Evolutionary conservation across 1,140 invertebrate genomes (phyloP).

Genomic region (Trachymyrmex cornetzi): DNA sequence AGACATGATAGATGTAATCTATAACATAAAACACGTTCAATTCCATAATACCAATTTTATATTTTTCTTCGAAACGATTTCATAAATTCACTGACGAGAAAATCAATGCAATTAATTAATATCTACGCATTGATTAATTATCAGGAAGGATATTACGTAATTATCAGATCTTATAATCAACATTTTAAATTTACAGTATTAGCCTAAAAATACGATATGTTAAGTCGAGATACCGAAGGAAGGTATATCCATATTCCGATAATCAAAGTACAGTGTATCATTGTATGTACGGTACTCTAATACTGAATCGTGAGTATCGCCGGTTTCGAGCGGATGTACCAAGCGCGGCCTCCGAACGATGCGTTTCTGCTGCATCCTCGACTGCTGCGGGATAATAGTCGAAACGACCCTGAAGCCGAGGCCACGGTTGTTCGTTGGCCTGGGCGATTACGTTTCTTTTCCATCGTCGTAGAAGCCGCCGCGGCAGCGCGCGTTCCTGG

Average conservation of each 20-base stretch:
- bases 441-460: constrained; percentile 72
- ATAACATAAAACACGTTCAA: background rate
- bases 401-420: constrained; percentile 80
- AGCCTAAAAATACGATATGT: background rate
- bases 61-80: background rate
- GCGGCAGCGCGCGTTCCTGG: constrained; percentile 11
- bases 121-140: background rate
- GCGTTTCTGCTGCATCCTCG: constrained; percentile 65
- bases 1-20: background rate
- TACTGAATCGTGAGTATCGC: constrained; percentile 23
- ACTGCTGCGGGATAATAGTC: constrained; percentile 77
- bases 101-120: constrained; percentile 16
- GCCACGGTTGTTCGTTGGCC: constrained; percentile 75
- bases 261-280: background rate
- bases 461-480: constrained; percentile 55
- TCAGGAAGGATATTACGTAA: background rate
- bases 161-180: constrained; percentile 1
- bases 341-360: constrained; percentile 52
- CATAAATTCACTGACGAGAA: background rate
- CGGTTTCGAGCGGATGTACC: constrained; percentile 33
- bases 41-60: background rate
- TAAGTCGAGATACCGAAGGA: background rate
- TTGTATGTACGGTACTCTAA: background rate
- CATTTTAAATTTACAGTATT: background rate
- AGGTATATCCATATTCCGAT: background rate